Base-by-base conservation (phyloP, 2,888 invertebrate species). In the Cheilosia pagana region DNA sequence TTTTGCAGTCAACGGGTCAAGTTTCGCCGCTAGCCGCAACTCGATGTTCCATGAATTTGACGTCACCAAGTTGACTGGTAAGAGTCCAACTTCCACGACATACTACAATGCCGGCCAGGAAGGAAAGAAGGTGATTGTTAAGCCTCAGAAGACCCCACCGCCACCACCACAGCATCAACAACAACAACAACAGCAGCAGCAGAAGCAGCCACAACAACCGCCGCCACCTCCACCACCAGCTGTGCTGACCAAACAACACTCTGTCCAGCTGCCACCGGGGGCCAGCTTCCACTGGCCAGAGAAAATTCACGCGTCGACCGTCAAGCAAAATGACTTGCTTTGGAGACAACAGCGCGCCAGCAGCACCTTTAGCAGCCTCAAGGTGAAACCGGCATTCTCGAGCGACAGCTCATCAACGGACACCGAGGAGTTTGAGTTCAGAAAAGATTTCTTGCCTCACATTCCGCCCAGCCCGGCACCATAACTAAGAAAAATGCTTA, bases 391-490 rank as follows among this genome's bases (percentile, higher is more conserved):
- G 57, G 87, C 88, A 52, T 89, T 89, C 86, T 91, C 92, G 41
- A 92, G 91, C 74, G 90, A 91, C 70, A 91, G 90, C 87, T 90
- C 91, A 79, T 92, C 92, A 71, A 91, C 91, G 14, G 92, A 92
- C 82, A 91, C 92, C 74, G 92, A 90, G 87, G 90, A 90, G 79
- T 90, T 91, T 83, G 91, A 91, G 77, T 92, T 92, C 86, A 89
- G 90, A 57, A 89, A 89, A 62, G 92, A 92, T 68, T 91, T 91
- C 82, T 88, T 89, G 55, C 90, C 91, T 43, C 90, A 92, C 48
- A 89, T 92, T 70, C 92, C 92, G 76, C 92, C 92, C 25, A 92
- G 92, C 87, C 92, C 92, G 85, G 92, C 92, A 78, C 92, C 92
- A 90, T 92, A 91, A 90, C 91, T 91, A 91, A 91, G 90, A 88